Percentiles rank a stretch among this genome's conserved stretches.
Conservation (phyloP, 2,888 invertebrate species). For the Drosophila rellima region DNA sequence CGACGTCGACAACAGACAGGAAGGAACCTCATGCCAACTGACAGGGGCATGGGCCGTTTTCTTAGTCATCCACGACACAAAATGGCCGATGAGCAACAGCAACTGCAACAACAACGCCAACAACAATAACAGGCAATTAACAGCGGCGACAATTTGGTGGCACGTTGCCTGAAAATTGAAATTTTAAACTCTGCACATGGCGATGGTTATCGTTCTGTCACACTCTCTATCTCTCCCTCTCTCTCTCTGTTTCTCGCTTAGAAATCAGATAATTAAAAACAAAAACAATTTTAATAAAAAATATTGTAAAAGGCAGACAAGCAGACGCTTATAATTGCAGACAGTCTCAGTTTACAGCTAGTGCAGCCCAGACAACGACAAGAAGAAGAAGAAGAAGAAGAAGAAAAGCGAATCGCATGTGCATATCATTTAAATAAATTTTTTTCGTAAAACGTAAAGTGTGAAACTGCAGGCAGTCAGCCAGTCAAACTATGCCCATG, state of each 20-base stretch:
- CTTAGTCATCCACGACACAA: conserved; percentile 64
- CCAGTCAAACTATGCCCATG: conserved; percentile 34
- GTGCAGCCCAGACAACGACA: conserved; percentile 55
- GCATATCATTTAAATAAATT: conserved; percentile 82
- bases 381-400: conserved; percentile 14
- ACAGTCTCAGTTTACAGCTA: conserved; percentile 68
- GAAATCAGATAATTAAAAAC: conserved; percentile 76
- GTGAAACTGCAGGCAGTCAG: conserved; percentile 69
- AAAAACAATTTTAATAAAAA: conserved; percentile 35
- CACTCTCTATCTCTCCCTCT: not conserved
- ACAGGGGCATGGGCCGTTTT: conserved; percentile 10
- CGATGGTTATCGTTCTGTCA: conserved; percentile 46
- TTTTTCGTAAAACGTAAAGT: conserved; percentile 62
- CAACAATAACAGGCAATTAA: conserved; percentile 56
- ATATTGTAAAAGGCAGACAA: conserved; percentile 72
- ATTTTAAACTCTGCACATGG: conserved; percentile 54
- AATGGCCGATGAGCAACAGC: conserved; percentile 38
- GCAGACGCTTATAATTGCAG: conserved; percentile 79
- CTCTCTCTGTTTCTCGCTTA: conserved; percentile 39
- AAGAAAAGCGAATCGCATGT: conserved; percentile 53
- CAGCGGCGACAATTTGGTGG: conserved; percentile 69
- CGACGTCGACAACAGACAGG: conserved; percentile 41
- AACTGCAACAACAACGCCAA: not conserved
- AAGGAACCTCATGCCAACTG: conserved; percentile 34
- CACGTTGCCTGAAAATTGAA: conserved; percentile 56